Conservation (phyloP, 2,888 invertebrate species). For the Tetranychus piercei region DNA sequence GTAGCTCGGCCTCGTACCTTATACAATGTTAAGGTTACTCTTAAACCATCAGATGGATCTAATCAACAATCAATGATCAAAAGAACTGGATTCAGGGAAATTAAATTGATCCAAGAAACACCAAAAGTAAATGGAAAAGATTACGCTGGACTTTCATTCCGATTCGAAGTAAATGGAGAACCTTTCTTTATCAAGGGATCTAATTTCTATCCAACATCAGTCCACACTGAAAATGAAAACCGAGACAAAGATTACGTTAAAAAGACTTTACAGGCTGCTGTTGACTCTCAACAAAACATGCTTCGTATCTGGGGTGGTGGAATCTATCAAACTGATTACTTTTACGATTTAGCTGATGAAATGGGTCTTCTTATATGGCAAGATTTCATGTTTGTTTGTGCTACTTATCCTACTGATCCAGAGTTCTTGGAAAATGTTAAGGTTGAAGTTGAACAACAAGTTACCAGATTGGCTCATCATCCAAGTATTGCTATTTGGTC, state of each 20-base stretch:
- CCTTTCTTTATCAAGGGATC: slow-evolving; percentile 87
- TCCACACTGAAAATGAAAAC: slow-evolving; percentile 49
- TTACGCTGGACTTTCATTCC: slow-evolving; percentile 51
- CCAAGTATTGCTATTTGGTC: slow-evolving; percentile 73
- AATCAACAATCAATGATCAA: slow-evolving; percentile 37
- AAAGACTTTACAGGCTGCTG: slow-evolving; percentile 48
- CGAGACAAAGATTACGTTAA: slow-evolving; percentile 42
- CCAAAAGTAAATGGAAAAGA: slow-evolving; percentile 50
- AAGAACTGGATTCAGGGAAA: slow-evolving; percentile 62
- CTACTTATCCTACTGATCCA: slow-evolving; percentile 64
- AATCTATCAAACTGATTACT: slow-evolving; percentile 69
- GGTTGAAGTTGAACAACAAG: slow-evolving; percentile 59
- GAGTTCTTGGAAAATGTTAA: slow-evolving; percentile 53
- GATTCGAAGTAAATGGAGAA: slow-evolving; percentile 63
- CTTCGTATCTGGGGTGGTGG: slow-evolving; percentile 98
- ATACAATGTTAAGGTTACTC: neutral
- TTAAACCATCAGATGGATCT: slow-evolving; percentile 27
- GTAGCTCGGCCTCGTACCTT: neutral
- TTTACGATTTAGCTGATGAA: slow-evolving; percentile 69
- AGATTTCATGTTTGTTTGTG: slow-evolving; percentile 88
- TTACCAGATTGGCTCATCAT: slow-evolving; percentile 61
- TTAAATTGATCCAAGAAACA: slow-evolving; percentile 55
- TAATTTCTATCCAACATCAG: slow-evolving; percentile 74
- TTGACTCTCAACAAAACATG: slow-evolving; percentile 69
- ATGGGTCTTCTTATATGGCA: slow-evolving; percentile 89